Conservation (phyloP, 53 echinoderm and acorn worm species). For the Paracentrotus lividus region DNA sequence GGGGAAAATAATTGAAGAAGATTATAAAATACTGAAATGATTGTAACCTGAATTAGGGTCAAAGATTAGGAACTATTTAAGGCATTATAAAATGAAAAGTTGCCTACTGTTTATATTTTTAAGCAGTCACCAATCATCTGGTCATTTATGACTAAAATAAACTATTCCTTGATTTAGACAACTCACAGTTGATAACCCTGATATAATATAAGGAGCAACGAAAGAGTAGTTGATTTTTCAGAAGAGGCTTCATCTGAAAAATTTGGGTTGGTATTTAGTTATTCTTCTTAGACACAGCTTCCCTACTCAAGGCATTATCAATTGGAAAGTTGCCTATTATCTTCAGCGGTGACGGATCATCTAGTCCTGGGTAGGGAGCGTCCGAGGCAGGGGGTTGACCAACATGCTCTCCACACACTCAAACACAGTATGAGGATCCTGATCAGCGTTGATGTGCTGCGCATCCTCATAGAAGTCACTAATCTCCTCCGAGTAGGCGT, state of each 20-base stretch:
- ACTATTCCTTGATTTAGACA: too few species aligned
- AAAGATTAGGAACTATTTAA: too few species aligned
- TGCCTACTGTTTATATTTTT: too few species aligned
- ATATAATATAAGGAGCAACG: too few species aligned
- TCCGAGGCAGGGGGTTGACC: constrained; percentile 91
- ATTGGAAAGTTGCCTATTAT: not conserved
- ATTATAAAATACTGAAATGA: not conserved
- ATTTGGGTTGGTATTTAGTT: not conserved
- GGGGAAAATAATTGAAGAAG: not conserved
- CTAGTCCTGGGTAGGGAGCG: constrained; percentile 78
- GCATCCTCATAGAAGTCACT: constrained; percentile 93
- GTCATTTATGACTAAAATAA: too few species aligned
- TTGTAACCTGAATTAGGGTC: too few species aligned
- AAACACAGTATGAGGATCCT: constrained; percentile 99
- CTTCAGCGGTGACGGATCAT: not conserved
- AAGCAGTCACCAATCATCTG: too few species aligned
- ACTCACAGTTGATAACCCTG: too few species aligned
- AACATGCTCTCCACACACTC: constrained; percentile 98
- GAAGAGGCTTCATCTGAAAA: not conserved
- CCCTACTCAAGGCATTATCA: not conserved
- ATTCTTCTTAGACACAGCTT: not conserved
- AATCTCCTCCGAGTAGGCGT: constrained; percentile 96
- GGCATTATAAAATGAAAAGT: too few species aligned
- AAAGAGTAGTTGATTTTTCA: not conserved
- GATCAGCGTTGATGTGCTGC: constrained; percentile 96